Percentiles rank a stretch among this genome's conserved stretches.
Conservation (phyloP, 2,113 vertebrate genomes). For the Cairina moschata region DNA sequence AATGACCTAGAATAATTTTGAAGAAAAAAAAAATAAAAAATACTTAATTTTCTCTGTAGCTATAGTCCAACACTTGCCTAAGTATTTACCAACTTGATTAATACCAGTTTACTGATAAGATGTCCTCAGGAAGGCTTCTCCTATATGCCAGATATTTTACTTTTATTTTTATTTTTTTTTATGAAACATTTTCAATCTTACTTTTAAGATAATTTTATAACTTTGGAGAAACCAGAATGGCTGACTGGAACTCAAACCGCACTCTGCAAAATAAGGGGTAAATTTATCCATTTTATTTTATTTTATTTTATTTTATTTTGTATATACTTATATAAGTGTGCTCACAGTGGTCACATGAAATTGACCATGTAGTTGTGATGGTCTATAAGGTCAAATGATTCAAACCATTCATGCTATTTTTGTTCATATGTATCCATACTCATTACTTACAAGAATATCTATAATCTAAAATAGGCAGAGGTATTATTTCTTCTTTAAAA, state of each 20-base stretch:
- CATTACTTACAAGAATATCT: background rate
- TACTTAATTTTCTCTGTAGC: background rate
- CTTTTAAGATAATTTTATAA: background rate
- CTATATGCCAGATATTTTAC: background rate
- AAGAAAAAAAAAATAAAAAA: background rate
- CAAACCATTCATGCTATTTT: accelerated
- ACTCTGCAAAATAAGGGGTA: accelerated
- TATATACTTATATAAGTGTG: background rate
- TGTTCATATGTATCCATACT: background rate
- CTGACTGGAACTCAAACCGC: background rate
- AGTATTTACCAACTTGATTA: background rate
- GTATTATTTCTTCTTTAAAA: background rate
- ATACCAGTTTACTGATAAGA: background rate
- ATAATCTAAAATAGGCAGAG: background rate
- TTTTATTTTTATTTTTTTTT: background rate
- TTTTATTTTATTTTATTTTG: background rate
- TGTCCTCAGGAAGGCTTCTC: background rate
- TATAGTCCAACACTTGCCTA: background rate
- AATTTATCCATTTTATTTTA: background rate
- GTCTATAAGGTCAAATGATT: background rate
- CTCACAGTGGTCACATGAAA: background rate
- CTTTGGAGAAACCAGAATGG: background rate
- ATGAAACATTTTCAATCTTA: background rate
- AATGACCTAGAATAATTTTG: too few relatives aligned
- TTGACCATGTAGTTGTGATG: background rate